phyloP scores from a whole-genome alignment of 2,113 vertebrate species.

The Corvus cornix region DNA sequence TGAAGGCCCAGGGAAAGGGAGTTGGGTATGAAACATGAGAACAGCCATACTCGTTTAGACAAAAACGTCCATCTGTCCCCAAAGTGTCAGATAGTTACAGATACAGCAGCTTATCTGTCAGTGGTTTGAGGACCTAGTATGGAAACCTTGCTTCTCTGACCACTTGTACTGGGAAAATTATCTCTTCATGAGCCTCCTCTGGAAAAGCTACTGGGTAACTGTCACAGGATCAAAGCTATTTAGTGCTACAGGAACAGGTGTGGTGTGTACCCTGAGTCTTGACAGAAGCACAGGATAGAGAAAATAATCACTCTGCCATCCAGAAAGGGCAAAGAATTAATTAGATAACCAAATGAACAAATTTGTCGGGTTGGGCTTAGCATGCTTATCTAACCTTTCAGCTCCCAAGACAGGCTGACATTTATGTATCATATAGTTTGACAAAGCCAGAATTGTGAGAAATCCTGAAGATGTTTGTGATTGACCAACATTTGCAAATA shows the following conservation, averaged over 20 bases:
- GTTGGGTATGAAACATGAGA: neutral
- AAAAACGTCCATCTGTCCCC: neutral
- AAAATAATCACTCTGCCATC: neutral
- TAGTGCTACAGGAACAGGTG: neutral
- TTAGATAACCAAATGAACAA: neutral
- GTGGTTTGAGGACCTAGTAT: neutral
- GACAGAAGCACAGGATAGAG: neutral
- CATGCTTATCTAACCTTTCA: neutral
- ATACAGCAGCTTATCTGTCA: neutral
- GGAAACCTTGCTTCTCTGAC: neutral
- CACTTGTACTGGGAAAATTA: neutral
- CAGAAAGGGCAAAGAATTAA: neutral
- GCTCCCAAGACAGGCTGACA: neutral
- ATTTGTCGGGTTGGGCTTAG: neutral
- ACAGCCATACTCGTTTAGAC: neutral
- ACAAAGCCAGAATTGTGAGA: neutral
- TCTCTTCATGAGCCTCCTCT: neutral
- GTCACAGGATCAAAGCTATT: neutral
- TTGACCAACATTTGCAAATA: neutral
- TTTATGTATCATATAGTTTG: neutral
- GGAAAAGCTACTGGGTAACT: neutral
- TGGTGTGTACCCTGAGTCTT: neutral
- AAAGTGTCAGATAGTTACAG: neutral
- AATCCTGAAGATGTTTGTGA: neutral
- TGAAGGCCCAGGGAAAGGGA: neutral